Evolutionary conservation across 2,888 invertebrate genomes (phyloP).

Genomic region (Meganola albula): DNA sequence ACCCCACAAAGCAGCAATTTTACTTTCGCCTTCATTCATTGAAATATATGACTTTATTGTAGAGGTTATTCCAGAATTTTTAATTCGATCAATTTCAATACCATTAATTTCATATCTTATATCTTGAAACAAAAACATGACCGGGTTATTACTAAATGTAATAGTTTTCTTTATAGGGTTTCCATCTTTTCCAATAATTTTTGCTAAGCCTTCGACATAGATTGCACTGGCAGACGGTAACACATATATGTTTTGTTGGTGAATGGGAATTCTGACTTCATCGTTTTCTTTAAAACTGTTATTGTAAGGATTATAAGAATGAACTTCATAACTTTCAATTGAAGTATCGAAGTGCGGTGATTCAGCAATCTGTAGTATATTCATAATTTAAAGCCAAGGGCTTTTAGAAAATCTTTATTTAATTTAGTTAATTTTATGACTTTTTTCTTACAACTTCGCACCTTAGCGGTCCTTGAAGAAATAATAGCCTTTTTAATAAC

Average conservation of each 20-base stretch:
- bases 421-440: conserved; percentile 10
- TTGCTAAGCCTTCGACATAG: conserved; percentile 11
- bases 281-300: conserved; percentile 19
- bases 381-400: conserved; percentile 13
- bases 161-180: conserved; percentile 1
- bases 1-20: conserved; percentile 23
- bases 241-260: too few species aligned
- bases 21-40: conserved; percentile 25
- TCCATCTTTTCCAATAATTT: conserved; percentile 9
- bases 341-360: conserved; percentile 12
- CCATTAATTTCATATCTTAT: too few species aligned
- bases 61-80: conserved; percentile 37
- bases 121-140: conserved; percentile 12
- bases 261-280: conserved; percentile 20
- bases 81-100: too few species aligned
- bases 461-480: neutral
- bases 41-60: conserved; percentile 39
- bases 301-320: conserved; percentile 18
- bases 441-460: conserved; percentile 7
- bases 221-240: conserved; percentile 19
- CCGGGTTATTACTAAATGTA: conserved; percentile 6
- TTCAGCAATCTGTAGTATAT: conserved; percentile 13
- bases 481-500: neutral
- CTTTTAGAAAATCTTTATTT: conserved; percentile 14
- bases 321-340: conserved; percentile 15